Percentiles rank a stretch among this genome's conserved stretches.
Evolutionary conservation across 2,113 vertebrate genomes (phyloP).

Genomic region (Centropus bengalensis): DNA sequence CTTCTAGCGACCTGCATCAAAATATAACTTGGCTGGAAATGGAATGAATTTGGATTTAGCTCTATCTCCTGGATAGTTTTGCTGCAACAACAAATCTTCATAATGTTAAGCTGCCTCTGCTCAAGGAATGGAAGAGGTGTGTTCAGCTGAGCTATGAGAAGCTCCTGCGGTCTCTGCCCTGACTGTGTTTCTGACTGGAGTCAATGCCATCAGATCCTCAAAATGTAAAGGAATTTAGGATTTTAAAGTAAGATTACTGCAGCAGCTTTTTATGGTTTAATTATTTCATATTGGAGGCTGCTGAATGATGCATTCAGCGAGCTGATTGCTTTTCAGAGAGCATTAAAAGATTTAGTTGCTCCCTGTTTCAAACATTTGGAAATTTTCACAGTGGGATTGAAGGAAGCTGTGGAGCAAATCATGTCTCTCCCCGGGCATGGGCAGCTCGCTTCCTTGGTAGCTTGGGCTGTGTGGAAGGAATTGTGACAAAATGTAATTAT

Average conservation of each 20-base stretch:
- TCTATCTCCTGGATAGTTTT: constrained; percentile 39
- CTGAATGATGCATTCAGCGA: constrained; percentile 76
- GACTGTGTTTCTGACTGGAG: constrained; percentile 13
- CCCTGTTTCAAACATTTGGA: constrained; percentile 74
- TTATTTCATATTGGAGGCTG: constrained; percentile 72
- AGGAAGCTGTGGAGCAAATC: constrained; percentile 73
- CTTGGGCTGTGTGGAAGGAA: constrained; percentile 78
- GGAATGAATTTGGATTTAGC: constrained; percentile 55
- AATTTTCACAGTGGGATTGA: constrained; percentile 74
- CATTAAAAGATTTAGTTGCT: constrained; percentile 79
- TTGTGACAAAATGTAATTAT: constrained; percentile 78
- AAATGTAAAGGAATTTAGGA: constrained; percentile 63
- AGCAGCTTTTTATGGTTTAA: constrained; percentile 62
- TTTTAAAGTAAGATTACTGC: constrained; percentile 58
- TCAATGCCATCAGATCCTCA: constrained; percentile 46
- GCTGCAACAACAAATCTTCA: constrained; percentile 48
- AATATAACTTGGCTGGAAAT: constrained; percentile 41
- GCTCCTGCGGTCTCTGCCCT: not conserved
- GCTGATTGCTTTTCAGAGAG: constrained; percentile 79
- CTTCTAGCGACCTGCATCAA: constrained; percentile 52
- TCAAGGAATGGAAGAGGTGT: constrained; percentile 31
- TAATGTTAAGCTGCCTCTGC: constrained; percentile 57
- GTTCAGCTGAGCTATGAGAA: constrained; percentile 33
- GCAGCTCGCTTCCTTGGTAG: constrained; percentile 71
- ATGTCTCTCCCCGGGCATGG: constrained; percentile 62